Evolutionary conservation across 2,797 vertebrate species (phyloP), one percentile per base, ranked within the genome.

Genomic region (Phyllotis vaccarum): DNA sequence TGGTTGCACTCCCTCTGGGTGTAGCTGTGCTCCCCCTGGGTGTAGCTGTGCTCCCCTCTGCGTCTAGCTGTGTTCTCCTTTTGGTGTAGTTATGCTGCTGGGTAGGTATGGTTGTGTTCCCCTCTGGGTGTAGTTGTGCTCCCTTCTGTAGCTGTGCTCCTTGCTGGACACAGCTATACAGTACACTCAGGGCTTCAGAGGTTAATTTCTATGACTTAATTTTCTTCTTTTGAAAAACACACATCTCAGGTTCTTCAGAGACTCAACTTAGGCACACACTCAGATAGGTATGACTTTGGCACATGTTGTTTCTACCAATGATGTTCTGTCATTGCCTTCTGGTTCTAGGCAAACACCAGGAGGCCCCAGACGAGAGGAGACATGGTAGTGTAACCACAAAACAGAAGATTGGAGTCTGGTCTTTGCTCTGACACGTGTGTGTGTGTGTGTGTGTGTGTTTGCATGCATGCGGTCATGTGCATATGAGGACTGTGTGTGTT

Each of bases 221-320:
- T 68, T 52, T 54, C 7, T 43, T 70, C 70, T 62, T 43, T 2
- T 9, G 56, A 37, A 43, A 81, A 70, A 24, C 52, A 5, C 43
- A 7, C 4, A 22, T 31, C 22, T 56, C 3, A 1, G 31, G 31
- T 60, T 24, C 56, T 76, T 56, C 76, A 1, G 62, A 72, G 43
- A 24, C 10, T 64, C n/a, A 24, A 0, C 27, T 0, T 0, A 29
- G 64, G 6, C 0, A 6, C 0, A 0, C 21, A 6, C 11, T 11
- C 0, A 5, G 43, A 6, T 4, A 2, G 27, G 3, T 31, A 5
- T 3, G 52, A 24, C 12, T 6, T 16, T 1, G 0, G 9, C 3
- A 2, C 58, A 12, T 3, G 11, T 37, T 0, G 21, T 12, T 0
- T 1, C 37, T 0, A 3, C 31, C n/a, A 17, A 1, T 1, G 0